Evolutionary conservation across 2,888 invertebrate genomes (phyloP).

Genomic region (Coleophora flavipennella): DNA sequence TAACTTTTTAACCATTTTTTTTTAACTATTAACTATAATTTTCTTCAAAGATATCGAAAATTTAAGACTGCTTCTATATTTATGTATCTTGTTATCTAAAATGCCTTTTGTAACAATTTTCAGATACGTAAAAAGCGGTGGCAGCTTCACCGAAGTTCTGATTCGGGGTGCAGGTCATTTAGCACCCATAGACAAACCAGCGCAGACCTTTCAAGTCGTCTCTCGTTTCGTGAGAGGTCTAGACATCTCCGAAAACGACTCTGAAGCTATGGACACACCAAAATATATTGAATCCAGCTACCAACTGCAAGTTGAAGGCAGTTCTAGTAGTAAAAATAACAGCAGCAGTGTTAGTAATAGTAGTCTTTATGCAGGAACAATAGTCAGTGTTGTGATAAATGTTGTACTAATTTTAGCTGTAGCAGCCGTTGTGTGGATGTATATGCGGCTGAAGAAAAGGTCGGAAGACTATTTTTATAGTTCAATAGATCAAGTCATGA

Average conservation of each 20-base stretch:
- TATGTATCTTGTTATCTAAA: no score
- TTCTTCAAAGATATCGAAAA: no score
- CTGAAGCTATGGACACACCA: background rate
- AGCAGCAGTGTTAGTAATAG: no score
- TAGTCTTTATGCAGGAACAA: constrained; percentile 18
- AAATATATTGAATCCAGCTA: background rate
- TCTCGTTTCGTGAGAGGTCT: constrained; percentile 34
- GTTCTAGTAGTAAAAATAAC: no score
- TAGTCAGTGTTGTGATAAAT: constrained; percentile 40
- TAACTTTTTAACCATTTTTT: no score
- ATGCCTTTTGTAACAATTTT: constrained; percentile 9
- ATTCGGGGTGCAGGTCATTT: constrained; percentile 75
- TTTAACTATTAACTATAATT: no score
- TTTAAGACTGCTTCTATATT: no score
- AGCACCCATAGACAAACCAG: constrained; percentile 74
- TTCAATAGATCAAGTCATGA: constrained; percentile 29
- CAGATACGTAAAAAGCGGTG: constrained; percentile 71
- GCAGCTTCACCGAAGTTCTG: constrained; percentile 69
- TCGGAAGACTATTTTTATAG: constrained; percentile 31
- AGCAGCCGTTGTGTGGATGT: constrained; percentile 25
- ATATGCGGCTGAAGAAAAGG: constrained; percentile 31
- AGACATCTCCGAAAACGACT: constrained; percentile 24
- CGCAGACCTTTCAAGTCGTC: constrained; percentile 39
- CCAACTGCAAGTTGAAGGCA: no score
- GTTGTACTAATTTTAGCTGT: constrained; percentile 30